phyloP scores from a whole-genome alignment of 2,113 vertebrate genomes.

The Oreocharis arfaki region DNA sequence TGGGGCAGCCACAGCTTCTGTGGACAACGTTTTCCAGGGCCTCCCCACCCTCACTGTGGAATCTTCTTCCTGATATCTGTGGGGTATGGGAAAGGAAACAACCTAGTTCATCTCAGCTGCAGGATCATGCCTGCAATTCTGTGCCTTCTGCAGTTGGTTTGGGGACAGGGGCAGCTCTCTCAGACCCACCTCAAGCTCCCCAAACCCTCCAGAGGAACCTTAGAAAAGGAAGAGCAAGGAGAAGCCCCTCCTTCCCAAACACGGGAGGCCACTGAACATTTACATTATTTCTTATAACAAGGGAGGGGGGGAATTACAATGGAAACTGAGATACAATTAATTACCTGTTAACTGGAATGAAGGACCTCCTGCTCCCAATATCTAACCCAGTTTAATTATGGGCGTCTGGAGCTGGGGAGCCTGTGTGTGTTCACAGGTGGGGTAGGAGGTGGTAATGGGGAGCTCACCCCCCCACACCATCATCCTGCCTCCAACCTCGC shows the following conservation, averaged over 20 bases:
- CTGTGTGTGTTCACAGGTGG: background rate
- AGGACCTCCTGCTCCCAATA: constrained; percentile 44
- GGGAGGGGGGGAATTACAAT: background rate
- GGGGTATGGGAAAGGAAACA: background rate
- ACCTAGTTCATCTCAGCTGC: background rate
- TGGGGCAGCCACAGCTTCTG: background rate
- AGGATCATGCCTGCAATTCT: background rate
- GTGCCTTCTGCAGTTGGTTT: background rate
- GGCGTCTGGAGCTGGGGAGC: constrained; percentile 22
- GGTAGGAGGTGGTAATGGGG: constrained; percentile 1
- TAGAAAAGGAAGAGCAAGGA: background rate
- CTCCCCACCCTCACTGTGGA: background rate
- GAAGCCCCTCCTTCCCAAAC: background rate
- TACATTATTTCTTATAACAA: background rate
- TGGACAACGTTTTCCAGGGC: background rate
- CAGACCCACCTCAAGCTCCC: background rate
- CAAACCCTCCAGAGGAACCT: background rate
- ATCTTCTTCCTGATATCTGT: background rate
- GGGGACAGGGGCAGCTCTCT: background rate
- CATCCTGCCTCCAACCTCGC: constrained; percentile 2
- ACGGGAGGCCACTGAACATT: background rate
- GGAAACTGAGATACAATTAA: constrained; percentile 43
- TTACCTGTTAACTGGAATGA: constrained; percentile 53
- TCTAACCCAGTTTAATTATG: constrained; percentile 22
- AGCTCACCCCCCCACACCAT: background rate